These are phyloP conservation scores for Galleria mellonella DNA, from an alignment of 1,140 invertebrate species.

Conservation along the genomic window DNA sequence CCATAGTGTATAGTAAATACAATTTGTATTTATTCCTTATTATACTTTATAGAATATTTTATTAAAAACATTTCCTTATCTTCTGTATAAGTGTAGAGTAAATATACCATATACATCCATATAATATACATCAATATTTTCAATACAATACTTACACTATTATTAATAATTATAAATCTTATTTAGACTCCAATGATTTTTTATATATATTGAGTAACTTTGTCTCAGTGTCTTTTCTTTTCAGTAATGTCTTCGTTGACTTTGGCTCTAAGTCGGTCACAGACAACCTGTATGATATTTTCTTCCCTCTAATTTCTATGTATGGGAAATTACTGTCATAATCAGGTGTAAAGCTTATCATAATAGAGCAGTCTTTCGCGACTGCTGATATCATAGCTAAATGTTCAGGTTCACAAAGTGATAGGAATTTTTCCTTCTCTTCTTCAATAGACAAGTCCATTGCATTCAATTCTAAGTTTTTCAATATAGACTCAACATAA, in stretches of 20 bases:
- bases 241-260: constrained; percentile 31
- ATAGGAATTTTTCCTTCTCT: constrained; percentile 31
- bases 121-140: not conserved
- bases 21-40: too few relatives aligned
- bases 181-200: constrained; percentile 10
- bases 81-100: too few relatives aligned
- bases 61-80: too few relatives aligned
- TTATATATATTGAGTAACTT: constrained; percentile 39
- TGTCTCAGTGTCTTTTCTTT: constrained; percentile 40
- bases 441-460: constrained; percentile 23
- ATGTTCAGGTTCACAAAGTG: constrained; percentile 19
- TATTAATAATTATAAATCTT: not conserved
- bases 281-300: constrained; percentile 42
- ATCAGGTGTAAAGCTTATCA: constrained; percentile 55
- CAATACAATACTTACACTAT: constrained; percentile 32
- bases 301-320: constrained; percentile 24
- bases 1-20: too few relatives aligned
- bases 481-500: constrained; percentile 34
- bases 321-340: constrained; percentile 15
- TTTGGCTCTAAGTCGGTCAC: constrained; percentile 69
- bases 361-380: constrained; percentile 67
- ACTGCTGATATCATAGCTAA: constrained; percentile 56
- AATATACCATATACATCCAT: not conserved
- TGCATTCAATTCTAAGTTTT: constrained; percentile 20
- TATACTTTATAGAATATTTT: too few relatives aligned